Evolutionary conservation across 2,797 vertebrate species (phyloP).

Genomic region (Malurus splendens): DNA sequence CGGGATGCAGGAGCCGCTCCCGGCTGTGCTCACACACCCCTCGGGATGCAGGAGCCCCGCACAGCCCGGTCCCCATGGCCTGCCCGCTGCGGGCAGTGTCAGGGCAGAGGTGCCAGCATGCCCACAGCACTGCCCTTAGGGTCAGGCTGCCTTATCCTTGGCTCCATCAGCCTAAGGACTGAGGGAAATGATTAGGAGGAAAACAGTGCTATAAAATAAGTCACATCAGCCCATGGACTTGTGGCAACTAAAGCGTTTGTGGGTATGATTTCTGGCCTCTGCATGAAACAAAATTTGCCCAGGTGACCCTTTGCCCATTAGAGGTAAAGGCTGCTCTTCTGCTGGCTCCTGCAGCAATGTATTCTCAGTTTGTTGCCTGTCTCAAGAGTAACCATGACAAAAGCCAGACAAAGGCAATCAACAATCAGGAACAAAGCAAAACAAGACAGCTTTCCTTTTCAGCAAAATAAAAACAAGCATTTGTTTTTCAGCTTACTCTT

Average conservation of each 20-base stretch:
- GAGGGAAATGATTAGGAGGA: not conserved
- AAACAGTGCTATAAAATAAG: not conserved
- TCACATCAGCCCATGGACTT: rapidly evolving
- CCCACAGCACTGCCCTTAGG: not conserved
- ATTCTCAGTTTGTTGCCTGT: not conserved
- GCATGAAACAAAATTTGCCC: not conserved
- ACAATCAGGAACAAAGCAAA: not conserved
- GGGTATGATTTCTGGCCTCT: not conserved
- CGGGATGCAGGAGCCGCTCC: too few relatives aligned
- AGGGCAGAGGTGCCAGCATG: not conserved
- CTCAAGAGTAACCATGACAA: not conserved
- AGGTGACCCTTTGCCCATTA: not conserved
- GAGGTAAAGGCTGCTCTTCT: not conserved
- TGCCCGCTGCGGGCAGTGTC: rapidly evolving
- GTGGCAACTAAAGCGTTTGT: not conserved
- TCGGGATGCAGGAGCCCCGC: too few relatives aligned
- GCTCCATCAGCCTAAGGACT: not conserved
- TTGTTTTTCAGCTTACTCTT: constrained; percentile 42
- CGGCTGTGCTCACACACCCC: too few relatives aligned
- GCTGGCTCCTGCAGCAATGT: not conserved
- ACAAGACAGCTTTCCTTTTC: not conserved
- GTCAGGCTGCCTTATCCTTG: not conserved
- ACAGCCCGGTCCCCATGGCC: not conserved
- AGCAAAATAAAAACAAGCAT: constrained; percentile 1
- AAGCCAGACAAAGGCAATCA: constrained; percentile 31